A percentile compares a stretch with the other conserved stretches of the same genome.
Conservation (phyloP, 2,888 invertebrate species). For the Cylindroiulus punctatus region DNA sequence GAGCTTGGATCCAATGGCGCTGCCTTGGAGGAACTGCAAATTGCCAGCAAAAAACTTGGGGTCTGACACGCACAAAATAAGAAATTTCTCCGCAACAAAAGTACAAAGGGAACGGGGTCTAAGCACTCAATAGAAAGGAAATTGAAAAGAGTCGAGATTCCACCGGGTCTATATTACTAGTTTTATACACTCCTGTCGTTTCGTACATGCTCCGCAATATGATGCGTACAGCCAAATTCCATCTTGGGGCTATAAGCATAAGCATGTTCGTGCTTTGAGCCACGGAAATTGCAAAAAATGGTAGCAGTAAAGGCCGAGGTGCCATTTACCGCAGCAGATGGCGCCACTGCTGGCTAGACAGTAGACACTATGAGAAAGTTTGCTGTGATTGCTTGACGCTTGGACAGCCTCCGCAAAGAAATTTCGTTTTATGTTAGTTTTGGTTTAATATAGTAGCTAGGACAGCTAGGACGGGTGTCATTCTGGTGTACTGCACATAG, state of each 20-base stretch:
- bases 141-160: conserved; percentile 33
- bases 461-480: no score
- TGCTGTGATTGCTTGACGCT: no score
- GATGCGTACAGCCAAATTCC: background rate
- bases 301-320: background rate
- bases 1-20: background rate
- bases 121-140: conserved; percentile 22
- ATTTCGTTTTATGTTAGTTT: no score
- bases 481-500: no score
- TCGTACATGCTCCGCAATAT: background rate
- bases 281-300: conserved; percentile 10
- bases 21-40: background rate
- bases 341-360: no score
- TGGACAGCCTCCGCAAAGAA: no score
- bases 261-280: background rate
- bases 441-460: no score
- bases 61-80: background rate
- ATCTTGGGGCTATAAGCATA: background rate
- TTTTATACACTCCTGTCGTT: background rate
- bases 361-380: no score
- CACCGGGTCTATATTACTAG: background rate
- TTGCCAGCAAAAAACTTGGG: background rate
- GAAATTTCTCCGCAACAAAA: conserved; percentile 4
- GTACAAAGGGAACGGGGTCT: background rate
- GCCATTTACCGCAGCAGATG: background rate